A percentile compares a stretch with the other conserved stretches of the same genome.
phyloP scores from a whole-genome alignment of 2,113 vertebrate genomes.

The Mungos mungo region DNA sequence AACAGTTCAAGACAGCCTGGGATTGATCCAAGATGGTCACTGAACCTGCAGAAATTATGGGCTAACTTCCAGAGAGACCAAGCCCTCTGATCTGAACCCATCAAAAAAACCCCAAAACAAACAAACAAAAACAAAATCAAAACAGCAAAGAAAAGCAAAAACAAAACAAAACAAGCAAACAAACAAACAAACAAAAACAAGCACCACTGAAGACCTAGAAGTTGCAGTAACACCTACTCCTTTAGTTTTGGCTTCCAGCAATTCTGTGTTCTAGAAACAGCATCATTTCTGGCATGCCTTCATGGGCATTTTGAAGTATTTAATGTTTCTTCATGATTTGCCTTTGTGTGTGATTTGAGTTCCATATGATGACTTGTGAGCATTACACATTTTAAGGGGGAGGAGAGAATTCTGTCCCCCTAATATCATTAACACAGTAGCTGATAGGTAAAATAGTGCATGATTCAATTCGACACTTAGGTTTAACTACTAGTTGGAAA shows the following conservation, averaged over 20 bases:
- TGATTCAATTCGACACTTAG: slow-evolving; percentile 64
- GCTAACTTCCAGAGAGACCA: slow-evolving; percentile 79
- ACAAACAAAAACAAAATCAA: no score
- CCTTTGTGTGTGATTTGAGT: slow-evolving; percentile 76
- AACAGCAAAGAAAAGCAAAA: neutral
- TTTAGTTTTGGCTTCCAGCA: slow-evolving; percentile 68
- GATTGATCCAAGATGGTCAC: slow-evolving; percentile 95
- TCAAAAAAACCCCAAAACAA: neutral
- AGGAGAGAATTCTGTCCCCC: neutral
- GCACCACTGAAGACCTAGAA: slow-evolving; percentile 75
- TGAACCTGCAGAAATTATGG: slow-evolving; percentile 96
- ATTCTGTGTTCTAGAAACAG: slow-evolving; percentile 69
- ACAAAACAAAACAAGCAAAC: neutral
- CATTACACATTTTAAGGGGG: slow-evolving; percentile 28
- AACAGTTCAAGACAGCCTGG: slow-evolving; percentile 99
- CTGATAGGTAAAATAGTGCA: slow-evolving; percentile 73
- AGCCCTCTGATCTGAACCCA: neutral
- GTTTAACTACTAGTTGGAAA: slow-evolving; percentile 76
- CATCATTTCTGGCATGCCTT: slow-evolving; percentile 69
- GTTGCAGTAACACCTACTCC: slow-evolving; percentile 66
- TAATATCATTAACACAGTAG: slow-evolving; percentile 40
- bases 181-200: slow-evolving; percentile 15
- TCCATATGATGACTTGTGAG: slow-evolving; percentile 71
- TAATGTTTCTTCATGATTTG: slow-evolving; percentile 68
- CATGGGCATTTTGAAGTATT: slow-evolving; percentile 68